Conservation (phyloP, 1,140 invertebrate species). For the Tachypleus tridentatus region DNA sequence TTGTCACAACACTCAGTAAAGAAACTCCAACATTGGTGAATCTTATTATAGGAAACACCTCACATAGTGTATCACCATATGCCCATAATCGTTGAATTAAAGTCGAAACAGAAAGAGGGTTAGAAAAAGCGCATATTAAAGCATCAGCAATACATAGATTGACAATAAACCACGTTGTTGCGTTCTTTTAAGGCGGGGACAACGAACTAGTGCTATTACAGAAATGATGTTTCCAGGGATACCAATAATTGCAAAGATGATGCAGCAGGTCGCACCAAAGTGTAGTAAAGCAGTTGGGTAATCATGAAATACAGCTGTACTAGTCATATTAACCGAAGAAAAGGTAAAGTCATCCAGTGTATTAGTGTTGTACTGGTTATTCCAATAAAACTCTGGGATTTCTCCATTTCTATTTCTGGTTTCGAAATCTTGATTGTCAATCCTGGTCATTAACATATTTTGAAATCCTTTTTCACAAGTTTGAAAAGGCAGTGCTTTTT, state of each 20-base stretch:
- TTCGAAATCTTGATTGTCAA: too few relatives aligned
- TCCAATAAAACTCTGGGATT: too few relatives aligned
- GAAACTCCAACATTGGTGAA: conserved; percentile 80
- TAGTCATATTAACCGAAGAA: too few relatives aligned
- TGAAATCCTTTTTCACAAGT: too few relatives aligned
- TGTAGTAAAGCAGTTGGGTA: conserved; percentile 54
- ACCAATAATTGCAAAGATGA: conserved; percentile 50
- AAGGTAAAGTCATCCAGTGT: too few relatives aligned
- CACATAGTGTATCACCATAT: conserved; percentile 58
- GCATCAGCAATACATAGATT: conserved; percentile 73
- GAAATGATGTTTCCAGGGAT: conserved; percentile 21
- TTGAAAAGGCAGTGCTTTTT: too few relatives aligned
- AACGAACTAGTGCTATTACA: conserved; percentile 18
- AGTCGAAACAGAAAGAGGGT: conserved; percentile 63
- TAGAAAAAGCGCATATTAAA: conserved; percentile 66
- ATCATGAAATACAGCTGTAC: conserved; percentile 44
- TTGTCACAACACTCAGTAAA: conserved; percentile 73
- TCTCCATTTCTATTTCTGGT: too few relatives aligned
- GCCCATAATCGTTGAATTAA: conserved; percentile 63
- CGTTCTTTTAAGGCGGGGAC: conserved; percentile 43
- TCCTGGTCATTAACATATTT: too few relatives aligned
- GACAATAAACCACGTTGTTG: conserved; percentile 75
- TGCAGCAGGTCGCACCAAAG: conserved; percentile 58
- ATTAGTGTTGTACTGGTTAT: too few relatives aligned
- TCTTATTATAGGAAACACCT: conserved; percentile 73